Evolutionary conservation across 2,113 vertebrate species (phyloP).

Genomic region (Sturnira hondurensis): DNA sequence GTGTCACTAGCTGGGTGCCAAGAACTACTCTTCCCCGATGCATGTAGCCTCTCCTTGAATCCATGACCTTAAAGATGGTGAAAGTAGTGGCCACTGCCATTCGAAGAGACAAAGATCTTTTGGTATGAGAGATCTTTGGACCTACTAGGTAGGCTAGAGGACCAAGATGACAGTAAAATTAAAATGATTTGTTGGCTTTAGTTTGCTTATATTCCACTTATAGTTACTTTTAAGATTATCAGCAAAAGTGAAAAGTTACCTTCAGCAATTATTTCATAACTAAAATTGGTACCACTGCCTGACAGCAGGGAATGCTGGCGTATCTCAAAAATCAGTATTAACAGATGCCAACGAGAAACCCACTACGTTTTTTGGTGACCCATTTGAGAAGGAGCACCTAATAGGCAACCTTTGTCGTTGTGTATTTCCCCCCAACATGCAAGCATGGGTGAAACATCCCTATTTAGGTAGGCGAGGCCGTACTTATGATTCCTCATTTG

Average conservation of each 20-base stretch:
- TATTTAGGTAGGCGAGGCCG: constrained; percentile 50
- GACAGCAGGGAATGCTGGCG: constrained; percentile 56
- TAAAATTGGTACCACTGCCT: background rate
- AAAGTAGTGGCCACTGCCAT: constrained; percentile 41
- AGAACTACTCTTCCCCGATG: constrained; percentile 41
- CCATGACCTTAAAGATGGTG: background rate
- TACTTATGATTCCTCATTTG: constrained; percentile 34
- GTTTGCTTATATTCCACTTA: background rate
- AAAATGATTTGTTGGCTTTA: constrained; percentile 51
- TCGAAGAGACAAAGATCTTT: constrained; percentile 35
- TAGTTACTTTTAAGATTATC: constrained; percentile 14
- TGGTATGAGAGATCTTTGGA: constrained; percentile 39
- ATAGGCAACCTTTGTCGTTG: background rate
- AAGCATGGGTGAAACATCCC: background rate
- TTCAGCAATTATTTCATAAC: constrained; percentile 20
- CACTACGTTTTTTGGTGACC: background rate
- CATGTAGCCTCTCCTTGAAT: background rate
- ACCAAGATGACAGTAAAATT: constrained; percentile 40
- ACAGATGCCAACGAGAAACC: constrained; percentile 44
- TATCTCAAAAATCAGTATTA: constrained; percentile 37
- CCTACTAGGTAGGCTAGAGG: background rate
- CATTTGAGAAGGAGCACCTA: background rate
- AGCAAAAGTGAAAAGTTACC: background rate
- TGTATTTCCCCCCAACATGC: background rate
- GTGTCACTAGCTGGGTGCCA: constrained; percentile 55